These are phyloP conservation scores for Sinopyrophorus schimmeli DNA, from an alignment of 2,888 invertebrate genomes.

Conservation along the genomic window DNA sequence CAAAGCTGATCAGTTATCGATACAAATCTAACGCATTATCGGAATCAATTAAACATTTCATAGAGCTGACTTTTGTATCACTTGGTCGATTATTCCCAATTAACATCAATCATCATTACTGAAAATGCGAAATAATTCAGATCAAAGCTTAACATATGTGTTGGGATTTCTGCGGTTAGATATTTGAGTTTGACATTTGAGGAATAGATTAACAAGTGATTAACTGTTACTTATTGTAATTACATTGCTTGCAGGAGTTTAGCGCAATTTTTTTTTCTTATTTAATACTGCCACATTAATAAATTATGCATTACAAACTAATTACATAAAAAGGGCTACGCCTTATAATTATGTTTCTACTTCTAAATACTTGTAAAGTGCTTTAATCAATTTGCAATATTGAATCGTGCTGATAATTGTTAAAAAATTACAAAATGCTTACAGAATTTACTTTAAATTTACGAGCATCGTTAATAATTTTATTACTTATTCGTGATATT, in stretches of 20 bases:
- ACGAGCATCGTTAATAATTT: conserved; percentile 23
- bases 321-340: too few species aligned
- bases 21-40: conserved; percentile 23
- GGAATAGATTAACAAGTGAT: too few species aligned
- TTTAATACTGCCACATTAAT: too few species aligned
- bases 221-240: too few species aligned
- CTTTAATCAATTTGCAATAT: conserved; percentile 24
- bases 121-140: conserved; percentile 11
- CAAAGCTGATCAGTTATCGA: conserved; percentile 13
- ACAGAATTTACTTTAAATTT: conserved; percentile 19
- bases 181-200: too few species aligned
- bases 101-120: conserved; percentile 24
- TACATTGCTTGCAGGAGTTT: too few species aligned
- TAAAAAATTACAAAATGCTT: conserved; percentile 20
- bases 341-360: too few species aligned
- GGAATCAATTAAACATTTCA: conserved; percentile 16
- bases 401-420: conserved; percentile 27
- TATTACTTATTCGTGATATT: conserved; percentile 28
- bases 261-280: too few species aligned
- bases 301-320: too few species aligned
- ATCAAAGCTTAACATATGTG: conserved; percentile 9
- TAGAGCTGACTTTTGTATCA: conserved; percentile 15
- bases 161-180: too few species aligned
- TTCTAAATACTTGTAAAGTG: conserved; percentile 21
- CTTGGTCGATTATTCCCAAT: conserved; percentile 12